phyloP scores from a whole-genome alignment of 1,140 invertebrate species.

The Pemphigus obesinymphae region DNA sequence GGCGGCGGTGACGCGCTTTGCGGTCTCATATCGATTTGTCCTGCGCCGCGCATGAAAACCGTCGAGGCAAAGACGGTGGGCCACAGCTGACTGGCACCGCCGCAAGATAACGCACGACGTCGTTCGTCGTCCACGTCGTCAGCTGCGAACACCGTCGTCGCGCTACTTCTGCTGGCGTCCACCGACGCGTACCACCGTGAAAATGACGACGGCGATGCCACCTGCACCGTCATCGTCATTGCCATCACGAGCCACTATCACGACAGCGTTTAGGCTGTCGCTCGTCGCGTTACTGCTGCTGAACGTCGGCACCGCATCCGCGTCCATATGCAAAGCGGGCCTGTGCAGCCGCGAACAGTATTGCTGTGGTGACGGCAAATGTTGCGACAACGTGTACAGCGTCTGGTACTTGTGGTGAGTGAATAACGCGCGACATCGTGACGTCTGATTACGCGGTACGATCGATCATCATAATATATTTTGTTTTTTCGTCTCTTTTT shows the following conservation, averaged over 20 bases:
- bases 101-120: not conserved
- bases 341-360: conserved; percentile 14
- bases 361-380: conserved; percentile 26
- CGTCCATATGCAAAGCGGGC: conserved; percentile 27
- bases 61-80: not conserved
- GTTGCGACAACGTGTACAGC: conserved; percentile 38
- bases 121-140: not conserved
- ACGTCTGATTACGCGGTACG: not conserved
- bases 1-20: not conserved
- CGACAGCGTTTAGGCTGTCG: not conserved
- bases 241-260: no score
- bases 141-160: not conserved
- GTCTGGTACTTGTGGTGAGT: conserved; percentile 32
- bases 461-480: not conserved
- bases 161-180: no score
- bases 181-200: no score
- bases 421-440: no score
- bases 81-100: not conserved
- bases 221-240: not conserved
- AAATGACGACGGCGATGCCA: not conserved
- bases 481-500: not conserved
- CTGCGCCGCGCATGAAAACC: not conserved
- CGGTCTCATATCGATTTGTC: not conserved
- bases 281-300: not conserved
- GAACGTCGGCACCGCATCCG: conserved; percentile 2